A percentile compares a stretch with the other conserved stretches of the same genome.
phyloP scores from a whole-genome alignment of 2,113 vertebrate genomes.

The Eulacestoma nigropectus region DNA sequence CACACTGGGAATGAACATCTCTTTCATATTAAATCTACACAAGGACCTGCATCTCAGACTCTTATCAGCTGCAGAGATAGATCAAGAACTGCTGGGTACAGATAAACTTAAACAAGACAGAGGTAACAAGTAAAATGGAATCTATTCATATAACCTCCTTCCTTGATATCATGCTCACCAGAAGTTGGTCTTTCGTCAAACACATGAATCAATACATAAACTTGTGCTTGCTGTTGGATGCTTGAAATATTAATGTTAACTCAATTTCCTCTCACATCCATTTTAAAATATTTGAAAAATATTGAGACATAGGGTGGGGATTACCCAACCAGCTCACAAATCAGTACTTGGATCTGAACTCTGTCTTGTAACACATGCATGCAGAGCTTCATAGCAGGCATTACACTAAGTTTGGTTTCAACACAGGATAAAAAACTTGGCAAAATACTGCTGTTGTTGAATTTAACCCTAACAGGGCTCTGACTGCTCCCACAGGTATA shows the following conservation, averaged over 20 bases:
- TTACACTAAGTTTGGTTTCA: not conserved
- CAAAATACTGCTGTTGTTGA: not conserved
- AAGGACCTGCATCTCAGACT: not conserved
- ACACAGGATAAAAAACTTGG: not conserved
- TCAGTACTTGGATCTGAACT: not conserved
- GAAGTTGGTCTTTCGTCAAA: not conserved
- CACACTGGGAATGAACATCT: accelerated
- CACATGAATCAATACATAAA: not conserved
- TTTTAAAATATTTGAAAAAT: not conserved
- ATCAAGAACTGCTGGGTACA: not conserved
- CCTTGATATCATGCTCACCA: not conserved
- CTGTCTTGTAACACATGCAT: not conserved
- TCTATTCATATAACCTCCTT: not conserved
- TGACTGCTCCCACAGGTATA: not conserved
- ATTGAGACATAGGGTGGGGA: not conserved
- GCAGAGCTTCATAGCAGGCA: not conserved
- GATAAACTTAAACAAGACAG: not conserved
- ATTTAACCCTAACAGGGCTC: not conserved
- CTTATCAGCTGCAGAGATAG: not conserved
- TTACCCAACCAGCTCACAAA: not conserved
- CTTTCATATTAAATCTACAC: not conserved
- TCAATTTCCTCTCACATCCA: not conserved
- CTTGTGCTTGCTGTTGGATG: not conserved
- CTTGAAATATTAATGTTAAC: not conserved
- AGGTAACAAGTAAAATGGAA: not conserved